Evolutionary conservation across 2,888 invertebrate genomes (phyloP), one percentile per base, ranked within the genome.

Genomic region (Diachrysia chrysitis): DNA sequence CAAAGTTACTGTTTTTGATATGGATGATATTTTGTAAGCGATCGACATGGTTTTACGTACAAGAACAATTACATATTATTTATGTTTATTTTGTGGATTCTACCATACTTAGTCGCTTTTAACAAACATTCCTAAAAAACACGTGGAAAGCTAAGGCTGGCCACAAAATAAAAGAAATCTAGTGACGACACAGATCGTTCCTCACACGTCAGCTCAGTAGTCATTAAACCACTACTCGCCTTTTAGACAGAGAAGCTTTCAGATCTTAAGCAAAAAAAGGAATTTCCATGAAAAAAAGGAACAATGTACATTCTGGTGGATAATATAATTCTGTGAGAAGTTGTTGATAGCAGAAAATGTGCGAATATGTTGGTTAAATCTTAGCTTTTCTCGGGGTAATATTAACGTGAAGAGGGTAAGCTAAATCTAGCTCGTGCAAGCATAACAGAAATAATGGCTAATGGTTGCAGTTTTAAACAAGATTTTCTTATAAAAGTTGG

Each of bases 311-410:
- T 70, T 71, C 55, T 58, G 68, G 66, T 73, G 82, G 83, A 85
- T 88, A 89, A 88, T 88, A 84, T 86, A 80, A 90, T 89, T 87
- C 81, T 57, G 82, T 69, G 86, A 76, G 78, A 86, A 87, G 83
- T 80, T 83, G 87, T 86, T 88, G 83, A 85, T 85, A 83, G 78
- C 77, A 85, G 73, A 74, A 78, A 82, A 80, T 81, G 80, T 72
- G 80, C 32, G 76, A 73, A 78, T 73, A 72, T 79, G 82, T 84
- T 74, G 79, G 80, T 77, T 81, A 84, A 85, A 86, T 82, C 79
- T 74, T 77, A 69, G 74, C 68, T 77, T 76, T 74, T 71, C 65
- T 73, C 71, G 66, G 59, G 71, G 68, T 58, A 51, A 62, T 74
- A 72, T 84, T 83, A 85, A 81, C 71, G 81, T 63, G 79, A 67